Evolutionary conservation across 1,140 invertebrate species (phyloP).

Genomic region (Drosophila parvula): DNA sequence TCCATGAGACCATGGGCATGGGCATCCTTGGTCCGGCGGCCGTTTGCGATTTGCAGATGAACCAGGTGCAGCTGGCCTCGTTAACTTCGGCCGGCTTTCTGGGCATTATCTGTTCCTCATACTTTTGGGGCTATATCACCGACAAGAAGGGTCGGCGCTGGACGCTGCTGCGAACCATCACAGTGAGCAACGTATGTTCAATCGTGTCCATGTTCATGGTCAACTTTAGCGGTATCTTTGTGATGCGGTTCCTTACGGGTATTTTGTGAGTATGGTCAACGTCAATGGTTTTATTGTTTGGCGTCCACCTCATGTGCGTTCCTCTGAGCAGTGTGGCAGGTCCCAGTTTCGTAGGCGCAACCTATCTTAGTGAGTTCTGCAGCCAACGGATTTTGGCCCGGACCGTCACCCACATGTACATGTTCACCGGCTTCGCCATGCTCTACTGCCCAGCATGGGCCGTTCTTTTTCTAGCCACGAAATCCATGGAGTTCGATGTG

Average conservation of each 20-base stretch:
- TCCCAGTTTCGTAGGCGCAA: constrained; percentile 63
- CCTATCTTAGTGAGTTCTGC: constrained; percentile 67
- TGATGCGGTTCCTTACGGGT: constrained; percentile 60
- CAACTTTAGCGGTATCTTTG: constrained; percentile 49
- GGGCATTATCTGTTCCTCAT: constrained; percentile 85
- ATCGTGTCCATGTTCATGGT: constrained; percentile 62
- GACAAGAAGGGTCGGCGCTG: constrained; percentile 87
- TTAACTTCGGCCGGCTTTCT: constrained; percentile 67
- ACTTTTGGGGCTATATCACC: constrained; percentile 89
- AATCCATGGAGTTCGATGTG: constrained; percentile 54
- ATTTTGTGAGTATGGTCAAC: constrained; percentile 55
- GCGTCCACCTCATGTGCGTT: background rate
- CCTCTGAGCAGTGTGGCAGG: constrained; percentile 50
- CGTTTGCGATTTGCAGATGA: constrained; percentile 79
- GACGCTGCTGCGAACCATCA: constrained; percentile 84
- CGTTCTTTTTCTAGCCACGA: constrained; percentile 20
- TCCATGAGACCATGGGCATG: constrained; percentile 71
- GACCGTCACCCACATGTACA: constrained; percentile 58
- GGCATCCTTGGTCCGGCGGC: constrained; percentile 64
- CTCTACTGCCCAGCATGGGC: constrained; percentile 50
- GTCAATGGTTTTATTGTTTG: background rate
- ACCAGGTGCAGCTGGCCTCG: constrained; percentile 71
- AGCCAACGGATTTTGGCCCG: constrained; percentile 53
- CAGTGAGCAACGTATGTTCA: constrained; percentile 50
- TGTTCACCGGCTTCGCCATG: constrained; percentile 69